These are phyloP conservation scores for Axinella damicornis DNA, from an alignment of 37 sponge, comb jelly and placozoan species.

Conservation along the genomic window DNA sequence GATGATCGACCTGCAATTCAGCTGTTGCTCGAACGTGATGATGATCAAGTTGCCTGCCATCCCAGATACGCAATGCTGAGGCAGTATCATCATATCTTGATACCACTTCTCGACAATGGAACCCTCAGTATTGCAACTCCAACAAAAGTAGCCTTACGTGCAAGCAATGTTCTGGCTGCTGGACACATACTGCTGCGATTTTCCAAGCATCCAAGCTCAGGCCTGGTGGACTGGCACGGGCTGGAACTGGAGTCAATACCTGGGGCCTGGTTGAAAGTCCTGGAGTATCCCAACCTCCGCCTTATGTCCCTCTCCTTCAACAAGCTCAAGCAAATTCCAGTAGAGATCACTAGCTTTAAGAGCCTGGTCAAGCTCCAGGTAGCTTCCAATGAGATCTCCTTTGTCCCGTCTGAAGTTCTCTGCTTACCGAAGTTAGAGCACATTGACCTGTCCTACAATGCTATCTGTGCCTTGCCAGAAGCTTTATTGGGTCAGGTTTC, in stretches of 20 bases:
- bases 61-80: conserved; percentile 10
- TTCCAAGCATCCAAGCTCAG: conserved; percentile 23
- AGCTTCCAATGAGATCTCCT: conserved; percentile 38
- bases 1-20: conserved; percentile 50
- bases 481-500: conserved; percentile 20
- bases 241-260: conserved; percentile 36
- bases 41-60: conserved; percentile 13
- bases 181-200: conserved; percentile 27
- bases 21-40: conserved; percentile 34
- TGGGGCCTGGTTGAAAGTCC: conserved; percentile 25
- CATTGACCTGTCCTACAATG: conserved; percentile 65
- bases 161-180: conserved; percentile 26
- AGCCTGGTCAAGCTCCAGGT: conserved; percentile 51
- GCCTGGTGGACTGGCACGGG: conserved; percentile 69
- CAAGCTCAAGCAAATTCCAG: conserved; percentile 44
- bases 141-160: conserved; percentile 44
- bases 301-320: conserved; percentile 58
- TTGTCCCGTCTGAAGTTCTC: conserved; percentile 51
- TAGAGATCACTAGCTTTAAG: conserved; percentile 7
- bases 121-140: conserved; percentile 37
- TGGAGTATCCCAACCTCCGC: conserved; percentile 16
- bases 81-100: conserved; percentile 40
- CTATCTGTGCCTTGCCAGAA: conserved; percentile 52
- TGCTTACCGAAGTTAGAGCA: conserved; percentile 42
- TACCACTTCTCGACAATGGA: conserved; percentile 60